These are phyloP conservation scores for Elysia crispata DNA, from an alignment of 2,888 invertebrate species.

Conservation along the genomic window DNA sequence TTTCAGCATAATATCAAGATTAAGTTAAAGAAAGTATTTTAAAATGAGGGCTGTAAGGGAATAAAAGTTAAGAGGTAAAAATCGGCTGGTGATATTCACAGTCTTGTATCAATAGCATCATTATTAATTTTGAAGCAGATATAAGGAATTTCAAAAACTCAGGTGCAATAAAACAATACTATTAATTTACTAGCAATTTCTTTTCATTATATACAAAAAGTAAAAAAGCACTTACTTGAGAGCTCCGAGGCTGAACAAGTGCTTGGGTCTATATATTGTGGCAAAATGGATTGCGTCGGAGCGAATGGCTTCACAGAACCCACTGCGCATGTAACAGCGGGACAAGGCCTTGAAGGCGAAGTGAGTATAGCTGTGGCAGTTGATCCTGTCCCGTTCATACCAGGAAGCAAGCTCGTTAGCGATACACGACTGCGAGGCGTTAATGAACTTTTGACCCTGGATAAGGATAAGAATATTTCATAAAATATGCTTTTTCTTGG, in stretches of 20 bases:
- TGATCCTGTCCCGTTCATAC: not conserved
- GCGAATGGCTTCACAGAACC: not conserved
- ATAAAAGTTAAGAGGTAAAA: no score
- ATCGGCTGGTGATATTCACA: no score
- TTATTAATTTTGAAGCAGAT: no score
- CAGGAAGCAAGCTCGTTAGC: not conserved
- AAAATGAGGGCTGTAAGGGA: no score
- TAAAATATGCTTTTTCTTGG: no score
- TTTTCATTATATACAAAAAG: not conserved
- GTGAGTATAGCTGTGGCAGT: conserved; percentile 13
- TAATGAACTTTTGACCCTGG: conserved; percentile 18
- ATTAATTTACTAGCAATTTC: not conserved
- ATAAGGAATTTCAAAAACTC: no score
- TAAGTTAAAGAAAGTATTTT: no score
- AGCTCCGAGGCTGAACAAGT: not conserved
- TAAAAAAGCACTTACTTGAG: not conserved
- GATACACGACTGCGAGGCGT: not conserved
- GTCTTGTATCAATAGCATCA: no score
- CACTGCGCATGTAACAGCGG: not conserved
- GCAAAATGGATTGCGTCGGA: not conserved
- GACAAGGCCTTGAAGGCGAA: not conserved
- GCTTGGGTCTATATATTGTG: not conserved
- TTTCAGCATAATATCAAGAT: no score
- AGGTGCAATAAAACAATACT: not conserved
- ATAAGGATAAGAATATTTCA: no score